Evolutionary conservation across 2,113 vertebrate genomes (phyloP), one percentile per base, ranked within the genome.

Genomic region (Guaruba guarouba): DNA sequence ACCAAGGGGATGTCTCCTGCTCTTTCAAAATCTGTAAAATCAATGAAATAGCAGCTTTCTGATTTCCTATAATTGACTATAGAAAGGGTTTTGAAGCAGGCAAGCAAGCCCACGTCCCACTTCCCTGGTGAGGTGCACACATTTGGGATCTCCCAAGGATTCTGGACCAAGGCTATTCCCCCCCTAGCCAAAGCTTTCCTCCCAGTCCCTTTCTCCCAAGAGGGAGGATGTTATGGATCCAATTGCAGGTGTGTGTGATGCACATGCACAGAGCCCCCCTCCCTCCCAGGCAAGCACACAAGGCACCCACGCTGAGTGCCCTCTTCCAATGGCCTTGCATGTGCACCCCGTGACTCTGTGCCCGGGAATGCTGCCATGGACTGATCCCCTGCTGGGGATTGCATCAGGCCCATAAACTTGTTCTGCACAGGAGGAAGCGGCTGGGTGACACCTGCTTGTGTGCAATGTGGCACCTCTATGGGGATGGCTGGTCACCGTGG

Each of bases 21-120:
- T 19, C 25, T 16, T 55, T 28, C 85, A 55, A 43, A 54, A 51
- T 6, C 49, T 6, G 6, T 14, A 24, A 35, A 23, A 35, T 35
- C 57, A 31, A 27, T 27, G 31, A 43, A 69, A 48, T 6, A 27
- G 48, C 49, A 64, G 9, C 48, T 41, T 61, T 31, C 46, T 44
- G 48, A 6, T 48, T 41, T 54, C 64, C 71, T n/a, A 2, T 7
- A 4, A 66, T 24, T 8, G 3, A 1, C 85, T 52, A 11, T 39
- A 7, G 22, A 19, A 24, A 8, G 19, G 23, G 3, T 13, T 44
- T 1, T 37, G 80, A 27, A 4, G 3, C 19, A 2, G 7, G 25
- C 24, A 4, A 39, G 25, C 11, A 4, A 10, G 27, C 0, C 28
- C 4, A 0, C 3, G 0, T 7, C 86, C 69, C 41, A 0, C 7